Conservation (phyloP, 2,113 vertebrate genomes). For the Vidua macroura region DNA sequence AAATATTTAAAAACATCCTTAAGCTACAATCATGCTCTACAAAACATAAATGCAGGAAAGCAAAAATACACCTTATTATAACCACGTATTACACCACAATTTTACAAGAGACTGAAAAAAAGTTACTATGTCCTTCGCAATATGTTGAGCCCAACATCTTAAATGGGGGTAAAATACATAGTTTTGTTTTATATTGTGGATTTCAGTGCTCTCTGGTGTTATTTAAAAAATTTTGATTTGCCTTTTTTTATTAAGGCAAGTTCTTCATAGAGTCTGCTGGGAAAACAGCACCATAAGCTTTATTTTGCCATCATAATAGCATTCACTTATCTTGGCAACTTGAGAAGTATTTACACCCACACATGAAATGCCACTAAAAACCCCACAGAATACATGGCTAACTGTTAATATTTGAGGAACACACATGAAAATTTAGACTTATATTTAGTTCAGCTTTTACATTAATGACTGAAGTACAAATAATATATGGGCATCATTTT, state of each 20-base stretch:
- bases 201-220: neutral
- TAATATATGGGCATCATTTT: neutral
- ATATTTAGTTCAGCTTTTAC: neutral
- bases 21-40: neutral
- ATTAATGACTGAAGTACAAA: neutral
- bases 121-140: neutral
- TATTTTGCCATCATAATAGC: constrained; percentile 21
- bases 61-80: neutral
- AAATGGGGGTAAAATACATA: neutral
- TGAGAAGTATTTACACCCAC: constrained; percentile 28
- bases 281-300: neutral
- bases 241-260: neutral
- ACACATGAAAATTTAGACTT: neutral
- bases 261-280: neutral
- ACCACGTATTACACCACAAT: neutral
- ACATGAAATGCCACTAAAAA: neutral
- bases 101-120: neutral
- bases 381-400: neutral
- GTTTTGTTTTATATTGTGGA: neutral
- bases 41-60: neutral
- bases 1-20: neutral
- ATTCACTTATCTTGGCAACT: constrained; percentile 16
- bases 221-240: neutral
- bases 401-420: neutral
- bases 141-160: neutral